These are phyloP conservation scores for Diaperis boleti DNA, from an alignment of 2,888 invertebrate genomes.

Conservation along the genomic window DNA sequence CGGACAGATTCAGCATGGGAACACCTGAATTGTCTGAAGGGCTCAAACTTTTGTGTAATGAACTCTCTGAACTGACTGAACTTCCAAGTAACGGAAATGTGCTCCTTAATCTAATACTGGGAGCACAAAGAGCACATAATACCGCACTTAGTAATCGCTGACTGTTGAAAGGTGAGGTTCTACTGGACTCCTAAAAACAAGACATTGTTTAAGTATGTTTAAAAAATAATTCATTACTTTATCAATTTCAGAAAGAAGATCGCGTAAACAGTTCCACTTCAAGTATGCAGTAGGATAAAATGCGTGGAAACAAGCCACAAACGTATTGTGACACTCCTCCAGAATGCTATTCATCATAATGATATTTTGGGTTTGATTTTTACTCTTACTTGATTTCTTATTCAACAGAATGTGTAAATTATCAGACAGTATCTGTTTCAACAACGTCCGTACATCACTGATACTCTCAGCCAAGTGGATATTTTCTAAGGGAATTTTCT, in stretches of 20 bases:
- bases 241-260: conserved; percentile 78
- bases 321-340: conserved; percentile 91
- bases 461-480: conserved; percentile 87
- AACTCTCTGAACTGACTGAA: conserved; percentile 62
- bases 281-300: conserved; percentile 94
- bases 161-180: conserved; percentile 63
- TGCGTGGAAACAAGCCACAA: conserved; percentile 93
- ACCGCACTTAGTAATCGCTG: conserved; percentile 82
- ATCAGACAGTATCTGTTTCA: conserved; percentile 87
- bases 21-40: conserved; percentile 78
- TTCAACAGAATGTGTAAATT: conserved; percentile 66
- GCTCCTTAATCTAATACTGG: conserved; percentile 78
- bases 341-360: conserved; percentile 81
- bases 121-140: conserved; percentile 86
- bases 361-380: conserved; percentile 67
- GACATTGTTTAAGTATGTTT: neutral
- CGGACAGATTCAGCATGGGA: conserved; percentile 76
- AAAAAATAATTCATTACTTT: conserved; percentile 67
- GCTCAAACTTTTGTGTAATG: conserved; percentile 71
- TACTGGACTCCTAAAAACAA: conserved; percentile 63
- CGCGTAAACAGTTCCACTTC: conserved; percentile 94
- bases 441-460: conserved; percentile 84
- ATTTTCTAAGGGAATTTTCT: conserved; percentile 73
- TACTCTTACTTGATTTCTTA: conserved; percentile 65
- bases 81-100: conserved; percentile 78